These are phyloP conservation scores for Lordiphosa stackelbergi DNA, from an alignment of 1,140 invertebrate genomes.

Conservation along the genomic window DNA sequence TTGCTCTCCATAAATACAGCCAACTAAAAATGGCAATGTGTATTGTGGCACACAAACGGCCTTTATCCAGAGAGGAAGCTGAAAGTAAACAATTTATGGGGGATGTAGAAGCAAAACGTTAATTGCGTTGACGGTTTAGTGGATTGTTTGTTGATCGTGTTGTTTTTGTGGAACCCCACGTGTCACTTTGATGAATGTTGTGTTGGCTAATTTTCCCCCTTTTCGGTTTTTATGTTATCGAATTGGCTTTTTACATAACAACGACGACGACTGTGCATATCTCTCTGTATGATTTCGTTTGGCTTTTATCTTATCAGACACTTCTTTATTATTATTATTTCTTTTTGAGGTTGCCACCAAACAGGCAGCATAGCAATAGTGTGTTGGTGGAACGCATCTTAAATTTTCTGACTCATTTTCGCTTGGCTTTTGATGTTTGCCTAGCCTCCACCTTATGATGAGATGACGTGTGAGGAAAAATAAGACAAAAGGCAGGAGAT, in stretches of 20 bases:
- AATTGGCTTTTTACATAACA: conserved; percentile 36
- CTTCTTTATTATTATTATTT: too few species aligned
- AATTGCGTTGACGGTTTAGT: conserved; percentile 56
- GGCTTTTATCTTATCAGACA: conserved; percentile 53
- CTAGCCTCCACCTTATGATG: not conserved
- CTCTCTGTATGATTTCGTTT: conserved; percentile 43
- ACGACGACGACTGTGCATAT: conserved; percentile 24
- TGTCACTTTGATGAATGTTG: conserved; percentile 21
- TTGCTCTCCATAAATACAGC: conserved; percentile 67
- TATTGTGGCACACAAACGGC: too few species aligned
- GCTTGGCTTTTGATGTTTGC: conserved; percentile 29
- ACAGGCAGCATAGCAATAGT: too few species aligned
- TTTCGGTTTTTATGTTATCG: conserved; percentile 39
- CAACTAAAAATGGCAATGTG: conserved; percentile 64
- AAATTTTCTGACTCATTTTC: conserved; percentile 39
- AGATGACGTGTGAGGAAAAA: conserved; percentile 27
- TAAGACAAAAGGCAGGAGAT: conserved; percentile 32
- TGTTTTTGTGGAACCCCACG: too few species aligned
- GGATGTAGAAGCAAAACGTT: conserved; percentile 19
- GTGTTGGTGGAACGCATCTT: conserved; percentile 19
- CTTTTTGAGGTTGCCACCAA: too few species aligned
- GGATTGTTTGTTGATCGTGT: conserved; percentile 19
- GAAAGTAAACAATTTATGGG: conserved; percentile 19
- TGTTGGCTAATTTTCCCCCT: not conserved
- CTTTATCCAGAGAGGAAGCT: conserved; percentile 21